Conservation (phyloP, 2,113 vertebrate genomes). For the Catharus bicknelli region DNA sequence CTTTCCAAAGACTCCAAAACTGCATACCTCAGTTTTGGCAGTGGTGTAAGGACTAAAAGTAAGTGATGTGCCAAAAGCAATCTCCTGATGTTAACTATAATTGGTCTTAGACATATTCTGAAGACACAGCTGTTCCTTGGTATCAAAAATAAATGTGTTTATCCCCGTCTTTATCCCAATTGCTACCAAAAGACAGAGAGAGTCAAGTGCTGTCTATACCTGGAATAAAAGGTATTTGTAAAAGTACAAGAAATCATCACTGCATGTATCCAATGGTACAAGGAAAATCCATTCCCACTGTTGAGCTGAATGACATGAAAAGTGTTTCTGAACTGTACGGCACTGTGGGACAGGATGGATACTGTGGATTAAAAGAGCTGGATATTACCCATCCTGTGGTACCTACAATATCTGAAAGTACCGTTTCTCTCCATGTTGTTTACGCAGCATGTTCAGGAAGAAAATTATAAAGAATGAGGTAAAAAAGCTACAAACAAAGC, state of each 20-base stretch:
- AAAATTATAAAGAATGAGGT: not conserved
- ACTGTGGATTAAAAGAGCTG: not conserved
- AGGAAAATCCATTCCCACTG: not conserved
- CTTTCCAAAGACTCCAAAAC: conserved; percentile 43
- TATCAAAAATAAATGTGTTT: conserved; percentile 1
- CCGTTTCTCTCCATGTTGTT: not conserved
- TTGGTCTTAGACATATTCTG: conserved; percentile 17
- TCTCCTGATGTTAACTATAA: conserved; percentile 48
- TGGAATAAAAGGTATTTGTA: not conserved
- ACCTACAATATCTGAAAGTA: not conserved
- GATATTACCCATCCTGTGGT: not conserved
- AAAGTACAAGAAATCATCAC: not conserved
- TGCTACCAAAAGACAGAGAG: not conserved
- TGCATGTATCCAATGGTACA: fast-evolving
- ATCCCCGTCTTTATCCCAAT: not conserved
- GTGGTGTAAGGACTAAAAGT: conserved; percentile 45
- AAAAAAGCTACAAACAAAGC: not conserved
- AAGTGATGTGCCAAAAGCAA: conserved; percentile 36
- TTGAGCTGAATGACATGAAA: not conserved
- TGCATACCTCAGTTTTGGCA: conserved; percentile 19
- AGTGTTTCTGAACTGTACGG: not conserved
- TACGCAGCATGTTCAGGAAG: not conserved
- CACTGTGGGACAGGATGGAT: not conserved
- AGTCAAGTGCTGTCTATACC: not conserved
- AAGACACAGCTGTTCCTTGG: not conserved